phyloP scores from a whole-genome alignment of 1,140 invertebrate genomes.

The Dufourea novaeangliae region DNA sequence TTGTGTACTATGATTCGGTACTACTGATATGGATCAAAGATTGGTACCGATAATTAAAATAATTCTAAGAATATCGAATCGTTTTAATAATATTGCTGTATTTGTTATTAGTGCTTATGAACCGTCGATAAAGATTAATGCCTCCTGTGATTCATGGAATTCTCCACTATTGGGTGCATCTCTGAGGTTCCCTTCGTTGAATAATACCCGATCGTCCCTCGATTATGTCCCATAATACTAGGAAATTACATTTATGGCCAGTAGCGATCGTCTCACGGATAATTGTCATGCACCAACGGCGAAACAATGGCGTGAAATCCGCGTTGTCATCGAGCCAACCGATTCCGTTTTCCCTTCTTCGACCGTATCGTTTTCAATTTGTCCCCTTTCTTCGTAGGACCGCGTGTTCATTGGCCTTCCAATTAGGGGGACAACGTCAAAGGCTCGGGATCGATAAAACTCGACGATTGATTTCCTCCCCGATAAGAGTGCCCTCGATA shows the following conservation, averaged over 20 bases:
- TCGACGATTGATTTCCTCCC: neutral
- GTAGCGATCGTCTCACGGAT: slow-evolving; percentile 17
- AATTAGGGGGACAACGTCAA: slow-evolving; percentile 18
- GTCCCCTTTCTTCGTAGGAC: too few species aligned
- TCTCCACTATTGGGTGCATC: neutral
- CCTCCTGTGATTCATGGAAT: slow-evolving; percentile 11
- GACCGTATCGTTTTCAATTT: neutral
- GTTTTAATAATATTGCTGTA: neutral
- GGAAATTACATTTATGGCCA: slow-evolving; percentile 47
- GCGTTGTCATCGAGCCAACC: neutral
- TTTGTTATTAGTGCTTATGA: too few species aligned
- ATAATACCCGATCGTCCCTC: slow-evolving; percentile 32
- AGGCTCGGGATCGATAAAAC: neutral
- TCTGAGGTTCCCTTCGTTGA: slow-evolving; percentile 1
- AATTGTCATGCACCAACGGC: slow-evolving; percentile 40
- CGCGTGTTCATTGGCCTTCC: neutral
- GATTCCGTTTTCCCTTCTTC: neutral
- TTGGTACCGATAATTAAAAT: too few species aligned
- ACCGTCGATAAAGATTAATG: slow-evolving; percentile 18
- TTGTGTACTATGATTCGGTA: too few species aligned
- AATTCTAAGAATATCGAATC: too few species aligned
- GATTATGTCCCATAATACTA: slow-evolving; percentile 43
- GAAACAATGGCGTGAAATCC: slow-evolving; percentile 20
- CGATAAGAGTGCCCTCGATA: neutral
- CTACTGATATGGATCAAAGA: too few species aligned